A percentile compares a stretch with the other conserved stretches of the same genome.
phyloP scores from a whole-genome alignment of 2,113 vertebrate species.

The Cephalopterus ornatus region DNA sequence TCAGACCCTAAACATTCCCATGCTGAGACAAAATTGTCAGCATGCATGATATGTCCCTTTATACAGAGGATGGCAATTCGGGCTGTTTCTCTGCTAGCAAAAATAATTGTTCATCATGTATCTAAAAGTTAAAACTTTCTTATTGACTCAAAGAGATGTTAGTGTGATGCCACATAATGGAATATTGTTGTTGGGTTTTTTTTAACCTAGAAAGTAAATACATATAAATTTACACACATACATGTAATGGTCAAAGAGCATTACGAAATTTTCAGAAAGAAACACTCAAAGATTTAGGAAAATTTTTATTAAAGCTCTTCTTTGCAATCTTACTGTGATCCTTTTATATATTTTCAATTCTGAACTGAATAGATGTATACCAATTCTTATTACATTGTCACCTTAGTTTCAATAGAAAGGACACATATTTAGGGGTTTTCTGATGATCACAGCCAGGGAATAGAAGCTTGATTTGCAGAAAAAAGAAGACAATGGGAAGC shows the following conservation, averaged over 20 bases:
- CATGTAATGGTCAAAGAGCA: not conserved
- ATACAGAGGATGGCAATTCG: rapidly evolving
- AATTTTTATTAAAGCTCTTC: not conserved
- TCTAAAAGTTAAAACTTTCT: not conserved
- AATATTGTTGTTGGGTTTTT: not conserved
- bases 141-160: not conserved
- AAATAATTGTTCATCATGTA: not conserved
- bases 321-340: not conserved
- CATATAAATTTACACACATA: not conserved
- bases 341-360: not conserved
- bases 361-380: not conserved
- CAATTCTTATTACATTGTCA: not conserved
- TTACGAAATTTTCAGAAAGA: not conserved
- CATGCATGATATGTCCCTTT: rapidly evolving
- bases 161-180: not conserved
- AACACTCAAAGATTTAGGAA: not conserved
- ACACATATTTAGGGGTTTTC: not conserved
- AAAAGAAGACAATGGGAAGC: not conserved
- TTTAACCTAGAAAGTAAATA: not conserved
- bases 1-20: not conserved
- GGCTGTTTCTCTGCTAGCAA: not conserved
- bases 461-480: not conserved
- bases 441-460: not conserved
- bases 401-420: not conserved
- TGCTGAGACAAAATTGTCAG: not conserved